Conservation (phyloP, 2,113 vertebrate genomes). For the Callopanchax toddi region DNA sequence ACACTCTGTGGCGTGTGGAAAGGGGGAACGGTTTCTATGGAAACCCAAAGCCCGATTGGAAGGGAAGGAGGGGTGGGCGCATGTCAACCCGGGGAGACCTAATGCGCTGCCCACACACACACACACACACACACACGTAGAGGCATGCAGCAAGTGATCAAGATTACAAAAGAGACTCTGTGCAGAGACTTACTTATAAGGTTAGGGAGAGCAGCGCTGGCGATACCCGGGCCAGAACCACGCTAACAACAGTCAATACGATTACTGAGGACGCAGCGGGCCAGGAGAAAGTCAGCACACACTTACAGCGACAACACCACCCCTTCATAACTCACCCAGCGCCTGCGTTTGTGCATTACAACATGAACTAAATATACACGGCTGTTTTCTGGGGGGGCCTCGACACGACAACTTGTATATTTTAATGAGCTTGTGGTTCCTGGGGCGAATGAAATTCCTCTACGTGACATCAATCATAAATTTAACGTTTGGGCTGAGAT, state of each 20-base stretch:
- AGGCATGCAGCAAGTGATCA: slow-evolving; percentile 65
- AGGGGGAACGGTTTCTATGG: slow-evolving; percentile 70
- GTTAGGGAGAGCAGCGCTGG: slow-evolving; percentile 74
- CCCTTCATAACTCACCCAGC: slow-evolving; percentile 44
- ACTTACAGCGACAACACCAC: slow-evolving; percentile 39
- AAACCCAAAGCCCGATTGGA: slow-evolving; percentile 73
- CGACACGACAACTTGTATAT: slow-evolving; percentile 48
- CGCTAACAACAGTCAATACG: slow-evolving; percentile 70
- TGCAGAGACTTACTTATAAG: slow-evolving; percentile 79
- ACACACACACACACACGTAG: slow-evolving; percentile 30
- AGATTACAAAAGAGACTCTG: slow-evolving; percentile 75
- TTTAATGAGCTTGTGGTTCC: slow-evolving; percentile 67
- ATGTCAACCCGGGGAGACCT: slow-evolving; percentile 62
- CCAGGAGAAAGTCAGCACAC: slow-evolving; percentile 30
- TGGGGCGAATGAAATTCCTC: slow-evolving; percentile 52
- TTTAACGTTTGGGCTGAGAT: slow-evolving; percentile 21
- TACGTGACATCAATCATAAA: slow-evolving; percentile 52
- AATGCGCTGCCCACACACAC: slow-evolving; percentile 55
- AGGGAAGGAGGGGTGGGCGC: slow-evolving; percentile 44
- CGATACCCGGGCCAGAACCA: slow-evolving; percentile 66
- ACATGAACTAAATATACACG: slow-evolving; percentile 21
- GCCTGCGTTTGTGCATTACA: slow-evolving; percentile 1
- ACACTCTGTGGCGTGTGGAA: slow-evolving; percentile 77
- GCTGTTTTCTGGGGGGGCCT: slow-evolving; percentile 21
- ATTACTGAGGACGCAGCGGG: slow-evolving; percentile 66